These are phyloP conservation scores for Euzetes globulus DNA, from an alignment of 2,888 invertebrate species.

Conservation along the genomic window DNA sequence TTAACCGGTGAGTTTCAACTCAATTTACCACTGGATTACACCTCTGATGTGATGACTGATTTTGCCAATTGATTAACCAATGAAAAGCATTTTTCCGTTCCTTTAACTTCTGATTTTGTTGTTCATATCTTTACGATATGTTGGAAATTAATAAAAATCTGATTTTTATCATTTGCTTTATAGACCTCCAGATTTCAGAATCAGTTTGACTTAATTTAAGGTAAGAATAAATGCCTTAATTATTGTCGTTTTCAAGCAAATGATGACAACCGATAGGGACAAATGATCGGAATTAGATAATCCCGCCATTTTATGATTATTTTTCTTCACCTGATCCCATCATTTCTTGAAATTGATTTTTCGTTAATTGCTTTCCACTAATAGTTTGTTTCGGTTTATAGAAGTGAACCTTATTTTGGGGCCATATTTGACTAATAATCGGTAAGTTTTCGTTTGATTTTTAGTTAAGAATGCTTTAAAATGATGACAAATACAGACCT, in stretches of 20 bases:
- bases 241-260: neutral
- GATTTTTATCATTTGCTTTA: neutral
- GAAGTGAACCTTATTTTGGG: neutral
- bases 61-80: constrained; percentile 20
- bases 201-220: neutral
- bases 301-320: constrained; percentile 21
- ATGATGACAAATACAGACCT: neutral
- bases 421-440: neutral
- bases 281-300: neutral
- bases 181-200: too few species aligned
- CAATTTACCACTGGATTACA: neutral
- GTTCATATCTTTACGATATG: neutral
- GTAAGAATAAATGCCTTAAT: too few species aligned
- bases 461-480: neutral
- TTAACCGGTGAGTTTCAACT: neutral
- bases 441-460: neutral
- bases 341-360: neutral
- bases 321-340: neutral
- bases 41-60: neutral
- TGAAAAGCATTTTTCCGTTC: constrained; percentile 2
- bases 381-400: neutral
- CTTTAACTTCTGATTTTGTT: neutral
- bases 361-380: neutral
- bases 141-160: neutral
- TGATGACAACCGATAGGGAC: constrained; percentile 25